phyloP scores from a whole-genome alignment of 2,888 invertebrate genomes.

The Cryptophagus acutangulus region DNA sequence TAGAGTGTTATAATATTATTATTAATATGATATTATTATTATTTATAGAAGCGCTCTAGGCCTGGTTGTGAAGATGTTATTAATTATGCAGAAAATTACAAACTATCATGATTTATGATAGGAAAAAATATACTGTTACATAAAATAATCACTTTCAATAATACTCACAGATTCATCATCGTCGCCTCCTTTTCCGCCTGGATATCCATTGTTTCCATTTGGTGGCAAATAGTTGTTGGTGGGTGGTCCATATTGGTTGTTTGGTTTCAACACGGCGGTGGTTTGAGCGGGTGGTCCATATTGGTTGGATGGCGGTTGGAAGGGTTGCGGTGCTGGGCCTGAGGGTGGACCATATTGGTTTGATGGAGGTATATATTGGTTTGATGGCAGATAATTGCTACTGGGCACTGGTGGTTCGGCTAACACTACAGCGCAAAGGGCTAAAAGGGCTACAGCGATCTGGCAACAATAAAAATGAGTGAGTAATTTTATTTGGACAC shows the following conservation, averaged over 20 bases:
- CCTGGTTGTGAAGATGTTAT: no score
- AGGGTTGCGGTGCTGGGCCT: slow-evolving; percentile 26
- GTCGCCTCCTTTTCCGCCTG: slow-evolving; percentile 23
- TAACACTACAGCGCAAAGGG: slow-evolving; percentile 33
- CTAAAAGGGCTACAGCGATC: slow-evolving; percentile 32
- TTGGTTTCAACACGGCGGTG: slow-evolving; percentile 34
- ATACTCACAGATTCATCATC: slow-evolving; percentile 42
- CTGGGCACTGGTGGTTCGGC: slow-evolving; percentile 45
- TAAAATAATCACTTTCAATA: background rate
- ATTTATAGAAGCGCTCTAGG: no score
- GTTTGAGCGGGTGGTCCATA: slow-evolving; percentile 25
- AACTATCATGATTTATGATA: no score
- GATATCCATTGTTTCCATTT: slow-evolving; percentile 2
- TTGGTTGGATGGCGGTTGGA: slow-evolving; percentile 27
- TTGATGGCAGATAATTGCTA: slow-evolving; percentile 41
- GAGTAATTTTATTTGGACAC: slow-evolving; percentile 4
- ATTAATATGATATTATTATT: no score
- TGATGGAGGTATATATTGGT: slow-evolving; percentile 34
- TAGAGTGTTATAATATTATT: no score
- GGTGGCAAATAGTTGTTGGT: slow-evolving; percentile 11
- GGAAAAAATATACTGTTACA: no score
- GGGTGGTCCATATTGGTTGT: slow-evolving; percentile 34
- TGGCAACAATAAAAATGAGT: slow-evolving; percentile 13
- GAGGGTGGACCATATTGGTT: slow-evolving; percentile 32
- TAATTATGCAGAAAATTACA: no score